phyloP scores from a whole-genome alignment of 2,797 vertebrate genomes.

The Dryobates pubescens region DNA sequence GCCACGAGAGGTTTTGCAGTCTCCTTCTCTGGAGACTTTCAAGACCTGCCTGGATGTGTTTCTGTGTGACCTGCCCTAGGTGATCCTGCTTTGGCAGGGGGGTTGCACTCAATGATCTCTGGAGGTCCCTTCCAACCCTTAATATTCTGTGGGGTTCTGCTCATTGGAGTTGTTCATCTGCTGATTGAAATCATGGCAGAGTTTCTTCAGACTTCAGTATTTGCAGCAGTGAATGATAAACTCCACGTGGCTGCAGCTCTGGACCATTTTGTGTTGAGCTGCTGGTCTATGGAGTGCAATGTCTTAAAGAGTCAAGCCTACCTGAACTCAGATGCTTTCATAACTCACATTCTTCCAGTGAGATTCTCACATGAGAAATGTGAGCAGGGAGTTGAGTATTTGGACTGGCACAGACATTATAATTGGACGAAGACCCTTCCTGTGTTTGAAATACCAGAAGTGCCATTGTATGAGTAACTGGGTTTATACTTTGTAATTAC shows the following conservation, averaged over 20 bases:
- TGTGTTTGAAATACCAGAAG: background rate
- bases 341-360: background rate
- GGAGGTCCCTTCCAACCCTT: no score
- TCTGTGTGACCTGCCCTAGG: no score
- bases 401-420: background rate
- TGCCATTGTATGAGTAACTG: background rate
- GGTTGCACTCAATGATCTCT: no score
- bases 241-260: background rate
- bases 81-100: no score
- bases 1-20: no score
- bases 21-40: no score
- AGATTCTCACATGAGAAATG: background rate
- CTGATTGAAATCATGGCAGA: background rate
- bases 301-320: background rate
- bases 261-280: background rate
- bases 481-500: conserved; percentile 13
- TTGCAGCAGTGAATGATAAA: background rate
- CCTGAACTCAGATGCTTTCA: background rate
- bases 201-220: background rate
- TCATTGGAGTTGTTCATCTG: background rate
- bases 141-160: background rate
- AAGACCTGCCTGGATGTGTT: no score
- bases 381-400: background rate
- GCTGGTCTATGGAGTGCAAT: background rate
- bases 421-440: conserved; percentile 8